Evolutionary conservation across 2,113 vertebrate species (phyloP), one percentile per base, ranked within the genome.

Genomic region (Malurus cyaneus): DNA sequence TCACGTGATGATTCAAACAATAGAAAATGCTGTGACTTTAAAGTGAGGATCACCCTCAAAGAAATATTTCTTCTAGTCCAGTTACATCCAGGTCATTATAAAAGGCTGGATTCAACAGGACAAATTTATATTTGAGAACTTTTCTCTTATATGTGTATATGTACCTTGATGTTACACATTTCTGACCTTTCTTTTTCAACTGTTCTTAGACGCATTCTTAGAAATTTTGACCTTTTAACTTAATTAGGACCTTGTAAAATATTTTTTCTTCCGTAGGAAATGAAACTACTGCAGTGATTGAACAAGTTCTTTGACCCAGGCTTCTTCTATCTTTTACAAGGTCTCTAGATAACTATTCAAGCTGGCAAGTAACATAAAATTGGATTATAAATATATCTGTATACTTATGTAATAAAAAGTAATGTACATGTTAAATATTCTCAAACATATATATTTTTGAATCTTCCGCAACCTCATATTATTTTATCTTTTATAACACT

Each of bases 341-440:
- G 12, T 74, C 16, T 91, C 29, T 24, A 34, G 4, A 14, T 78
- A 80, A 73, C 6, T 44, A n/a, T 46, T 65, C 50, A 74, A 80
- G 14, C 5, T 76, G 31, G 3, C 4, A 80, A 76, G 10, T 7
- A 73, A 36, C 6, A 21, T 15, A 69, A 80, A 90, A 57, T 18
- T 73, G 5, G 6, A 29, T 65, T 83, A 29, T 23, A 86, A 73
- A 65, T n/a, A 6, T 60, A 28, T 11, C 39, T 18, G 7, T 41
- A n/a, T 53, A 50, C 6, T 86, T 71, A 12, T 0, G 1, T 12
- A 74, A 42, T 49, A 83, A 84, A 88, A 65, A 47, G 1, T 44
- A n/a, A 39, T 29, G 13, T 21, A n/a, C 0, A 0, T 1, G 0
- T 62, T 87, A 62, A 70, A 62, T 57, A 56, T 46, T 59, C 13